Percentiles rank a stretch among this genome's conserved stretches.
phyloP scores from a whole-genome alignment of 2,113 vertebrate genomes.

The Brachyhypopomus gauderio region DNA sequence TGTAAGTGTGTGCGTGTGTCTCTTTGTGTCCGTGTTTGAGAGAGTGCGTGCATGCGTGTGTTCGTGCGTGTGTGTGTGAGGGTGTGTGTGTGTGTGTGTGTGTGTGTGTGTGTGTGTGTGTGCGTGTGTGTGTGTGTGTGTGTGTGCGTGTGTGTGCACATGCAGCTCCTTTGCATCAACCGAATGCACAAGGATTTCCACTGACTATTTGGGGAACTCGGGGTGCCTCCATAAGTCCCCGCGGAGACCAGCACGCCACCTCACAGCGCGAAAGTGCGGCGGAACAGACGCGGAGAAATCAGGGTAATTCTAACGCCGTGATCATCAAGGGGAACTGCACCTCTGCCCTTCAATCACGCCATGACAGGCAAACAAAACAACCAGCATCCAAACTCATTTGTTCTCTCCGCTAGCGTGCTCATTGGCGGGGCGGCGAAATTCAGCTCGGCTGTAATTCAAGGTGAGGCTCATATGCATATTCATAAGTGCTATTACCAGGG shows the following conservation, averaged over 20 bases:
- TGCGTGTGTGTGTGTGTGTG: neutral
- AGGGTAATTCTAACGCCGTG: neutral
- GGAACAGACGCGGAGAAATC: neutral
- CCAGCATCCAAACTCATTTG: constrained; percentile 45
- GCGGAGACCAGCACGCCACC: neutral
- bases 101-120: constrained; percentile 14
- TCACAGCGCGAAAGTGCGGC: neutral
- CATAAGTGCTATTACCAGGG: constrained; percentile 41
- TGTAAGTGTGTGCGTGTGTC: neutral
- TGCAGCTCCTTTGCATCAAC: neutral
- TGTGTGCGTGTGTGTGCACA: no score
- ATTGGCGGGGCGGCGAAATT: constrained; percentile 26
- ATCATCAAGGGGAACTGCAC: constrained; percentile 22
- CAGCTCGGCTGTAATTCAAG: constrained; percentile 48
- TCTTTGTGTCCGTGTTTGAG: neutral
- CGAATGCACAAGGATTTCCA: neutral
- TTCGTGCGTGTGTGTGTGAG: constrained; percentile 8
- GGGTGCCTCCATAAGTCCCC: neutral
- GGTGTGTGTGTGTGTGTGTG: neutral
- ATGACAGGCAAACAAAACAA: constrained; percentile 34
- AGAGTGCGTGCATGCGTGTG: neutral
- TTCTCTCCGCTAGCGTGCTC: constrained; percentile 28
- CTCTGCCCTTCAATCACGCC: constrained; percentile 42
- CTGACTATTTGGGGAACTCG: neutral
- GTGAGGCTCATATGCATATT: constrained; percentile 49